A percentile compares a stretch with the other conserved stretches of the same genome.
These are phyloP conservation scores for Danaus chrysippus DNA, from an alignment of 2,888 invertebrate species.

Conservation along the genomic window DNA sequence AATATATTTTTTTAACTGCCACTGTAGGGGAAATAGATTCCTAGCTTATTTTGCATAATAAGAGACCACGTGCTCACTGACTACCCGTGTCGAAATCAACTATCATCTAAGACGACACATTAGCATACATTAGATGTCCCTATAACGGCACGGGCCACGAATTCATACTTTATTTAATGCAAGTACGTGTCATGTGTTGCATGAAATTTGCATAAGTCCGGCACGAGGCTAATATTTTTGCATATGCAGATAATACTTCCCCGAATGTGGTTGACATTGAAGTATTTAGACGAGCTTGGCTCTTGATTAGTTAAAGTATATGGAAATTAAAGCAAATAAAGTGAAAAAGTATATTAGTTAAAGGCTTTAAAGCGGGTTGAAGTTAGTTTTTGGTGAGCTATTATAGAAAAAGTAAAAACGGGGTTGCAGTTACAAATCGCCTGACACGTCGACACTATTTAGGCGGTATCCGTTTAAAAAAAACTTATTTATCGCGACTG, in stretches of 20 bases:
- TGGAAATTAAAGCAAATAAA: too few relatives aligned
- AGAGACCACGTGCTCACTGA: constrained; percentile 73
- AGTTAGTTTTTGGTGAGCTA: constrained; percentile 33
- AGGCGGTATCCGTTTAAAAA: constrained; percentile 48
- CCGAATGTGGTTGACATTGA: constrained; percentile 44
- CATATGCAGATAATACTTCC: constrained; percentile 72
- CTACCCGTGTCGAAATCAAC: constrained; percentile 56
- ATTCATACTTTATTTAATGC: constrained; percentile 55
- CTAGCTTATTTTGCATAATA: constrained; percentile 63
- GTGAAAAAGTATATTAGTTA: constrained; percentile 7
- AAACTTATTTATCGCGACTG: constrained; percentile 44
- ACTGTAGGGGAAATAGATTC: constrained; percentile 16
- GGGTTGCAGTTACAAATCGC: constrained; percentile 38
- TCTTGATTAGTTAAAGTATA: constrained; percentile 41
- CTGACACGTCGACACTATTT: constrained; percentile 52
- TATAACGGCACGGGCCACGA: constrained; percentile 54
- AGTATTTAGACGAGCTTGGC: constrained; percentile 22
- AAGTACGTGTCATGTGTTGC: constrained; percentile 54
- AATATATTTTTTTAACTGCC: too few relatives aligned
- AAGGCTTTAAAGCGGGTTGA: constrained; percentile 22
- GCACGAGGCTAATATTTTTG: constrained; percentile 76
- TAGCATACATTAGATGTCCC: constrained; percentile 55
- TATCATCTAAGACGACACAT: constrained; percentile 58
- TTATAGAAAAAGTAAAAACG: constrained; percentile 30
- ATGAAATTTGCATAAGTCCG: constrained; percentile 72